phyloP scores from a whole-genome alignment of 2,888 invertebrate species.

The Sinodicranocentrus sp. region DNA sequence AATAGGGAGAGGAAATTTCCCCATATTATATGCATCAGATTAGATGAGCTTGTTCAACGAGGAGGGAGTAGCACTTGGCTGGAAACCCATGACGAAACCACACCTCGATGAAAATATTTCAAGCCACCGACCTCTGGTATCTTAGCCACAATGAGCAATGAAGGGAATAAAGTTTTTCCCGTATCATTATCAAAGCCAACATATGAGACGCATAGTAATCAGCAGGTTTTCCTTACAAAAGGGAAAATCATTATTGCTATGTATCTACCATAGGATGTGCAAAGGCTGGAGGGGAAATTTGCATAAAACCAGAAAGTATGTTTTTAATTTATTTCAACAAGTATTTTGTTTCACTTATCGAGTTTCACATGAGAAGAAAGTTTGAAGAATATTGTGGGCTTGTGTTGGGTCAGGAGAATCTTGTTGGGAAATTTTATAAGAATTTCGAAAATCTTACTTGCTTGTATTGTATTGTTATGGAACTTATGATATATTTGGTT shows the following conservation, averaged over 20 bases:
- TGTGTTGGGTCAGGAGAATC: too few species aligned
- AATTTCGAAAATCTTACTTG: too few species aligned
- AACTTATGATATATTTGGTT: too few species aligned
- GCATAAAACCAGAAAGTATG: constrained; percentile 14
- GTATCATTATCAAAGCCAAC: not conserved
- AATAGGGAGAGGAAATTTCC: too few species aligned
- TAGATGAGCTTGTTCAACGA: constrained; percentile 58
- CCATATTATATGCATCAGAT: constrained; percentile 23
- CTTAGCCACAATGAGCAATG: constrained; percentile 67
- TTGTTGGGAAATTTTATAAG: too few species aligned
- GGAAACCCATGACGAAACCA: constrained; percentile 59
- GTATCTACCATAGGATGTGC: too few species aligned
- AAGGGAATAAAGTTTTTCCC: constrained; percentile 60
- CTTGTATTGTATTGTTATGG: too few species aligned
- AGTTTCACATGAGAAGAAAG: constrained; percentile 26
- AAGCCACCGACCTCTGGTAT: constrained; percentile 58
- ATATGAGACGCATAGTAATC: constrained; percentile 11
- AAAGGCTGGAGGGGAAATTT: not conserved
- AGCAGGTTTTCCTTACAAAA: not conserved
- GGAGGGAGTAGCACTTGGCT: constrained; percentile 12
- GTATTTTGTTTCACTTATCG: constrained; percentile 57
- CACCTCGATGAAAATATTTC: constrained; percentile 69
- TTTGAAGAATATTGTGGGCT: too few species aligned
- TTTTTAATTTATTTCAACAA: constrained; percentile 40
- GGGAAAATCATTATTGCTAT: constrained; percentile 4